Percentiles rank a stretch among this genome's conserved stretches.
Evolutionary conservation across 2,113 vertebrate genomes (phyloP).

Genomic region (Rhinogobius similis): DNA sequence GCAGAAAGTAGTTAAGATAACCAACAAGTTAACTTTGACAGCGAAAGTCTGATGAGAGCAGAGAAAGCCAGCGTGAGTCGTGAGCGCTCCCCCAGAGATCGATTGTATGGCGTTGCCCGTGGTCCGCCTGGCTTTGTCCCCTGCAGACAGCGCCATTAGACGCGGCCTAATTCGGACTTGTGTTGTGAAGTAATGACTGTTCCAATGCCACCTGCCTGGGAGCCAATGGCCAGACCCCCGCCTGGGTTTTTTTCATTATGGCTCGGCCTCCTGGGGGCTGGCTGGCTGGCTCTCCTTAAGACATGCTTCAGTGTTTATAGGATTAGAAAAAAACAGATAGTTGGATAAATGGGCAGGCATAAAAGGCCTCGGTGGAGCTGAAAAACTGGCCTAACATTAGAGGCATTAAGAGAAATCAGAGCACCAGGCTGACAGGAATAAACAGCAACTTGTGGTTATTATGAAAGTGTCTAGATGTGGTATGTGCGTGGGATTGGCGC

Average conservation of each 20-base stretch:
- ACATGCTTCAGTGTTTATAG: slow-evolving; percentile 70
- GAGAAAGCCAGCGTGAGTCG: slow-evolving; percentile 52
- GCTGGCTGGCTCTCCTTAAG: slow-evolving; percentile 53
- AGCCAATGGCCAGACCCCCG: slow-evolving; percentile 61
- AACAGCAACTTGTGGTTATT: slow-evolving; percentile 25
- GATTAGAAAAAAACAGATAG: slow-evolving; percentile 71
- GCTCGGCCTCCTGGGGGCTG: slow-evolving; percentile 64
- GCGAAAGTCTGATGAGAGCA: slow-evolving; percentile 52
- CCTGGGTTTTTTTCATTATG: slow-evolving; percentile 72
- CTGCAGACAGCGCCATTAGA: slow-evolving; percentile 59
- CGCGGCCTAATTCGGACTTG: slow-evolving; percentile 62
- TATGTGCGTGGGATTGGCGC: background rate
- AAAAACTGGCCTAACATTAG: slow-evolving; percentile 61
- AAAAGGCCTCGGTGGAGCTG: slow-evolving; percentile 46
- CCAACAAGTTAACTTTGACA: slow-evolving; percentile 55
- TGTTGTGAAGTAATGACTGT: slow-evolving; percentile 73
- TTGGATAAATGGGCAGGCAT: slow-evolving; percentile 70
- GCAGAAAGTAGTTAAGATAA: slow-evolving; percentile 55
- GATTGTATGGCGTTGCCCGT: slow-evolving; percentile 61
- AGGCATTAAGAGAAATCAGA: slow-evolving; percentile 54
- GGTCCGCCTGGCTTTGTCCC: slow-evolving; percentile 57
- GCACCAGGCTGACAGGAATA: slow-evolving; percentile 26
- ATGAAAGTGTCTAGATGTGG: background rate
- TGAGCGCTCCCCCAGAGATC: slow-evolving; percentile 53
- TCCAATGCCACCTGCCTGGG: slow-evolving; percentile 70